Evolutionary conservation across 1,140 invertebrate genomes (phyloP), one percentile per base, ranked within the genome.

Genomic region (Cardiocondyla obscurior): DNA sequence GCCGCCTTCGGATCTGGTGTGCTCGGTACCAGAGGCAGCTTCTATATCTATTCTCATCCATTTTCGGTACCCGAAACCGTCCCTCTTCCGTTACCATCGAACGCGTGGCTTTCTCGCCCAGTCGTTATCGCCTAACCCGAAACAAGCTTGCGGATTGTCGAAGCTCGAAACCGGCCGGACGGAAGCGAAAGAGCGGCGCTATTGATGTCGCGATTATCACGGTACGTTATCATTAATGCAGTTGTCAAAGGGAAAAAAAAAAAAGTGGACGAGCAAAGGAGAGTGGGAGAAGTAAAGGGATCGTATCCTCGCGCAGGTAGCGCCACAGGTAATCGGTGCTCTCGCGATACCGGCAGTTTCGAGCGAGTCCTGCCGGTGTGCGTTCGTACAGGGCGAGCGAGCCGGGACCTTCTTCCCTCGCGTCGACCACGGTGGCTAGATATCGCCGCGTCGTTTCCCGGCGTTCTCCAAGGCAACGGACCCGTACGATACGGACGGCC

Each of bases 331-430:
- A 51, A 74, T 46, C 51, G 46, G 30, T 49, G 28, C 62, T 51
- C 57, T 87, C 10, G 62, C 30, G 62, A 69, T 67, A 65, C 74
- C 87, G 82, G 74, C 85, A 88, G 87, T 88, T 88, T 88, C 85
- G 73, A 83, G 83, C 70, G 51, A 88, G 86, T 82, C 83, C 83
- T 73, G 87, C 73, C 86, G 86, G 83, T 74, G 87, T 82, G 22
- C 74, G 85, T 64, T 58, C 69, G 19, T 46, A 22, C 0, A 33
- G n/a, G 14, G 44, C 44, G 69, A 49, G 49, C 30, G 69, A 77
- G 16, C 74, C 44, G 62, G 62, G 22, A n/a, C n/a, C 62, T 79
- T 69, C 74, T 64, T 53, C 49, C 74, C 62, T 69, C 28, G 64
- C 62, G 69, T 55, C 64, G 19, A 42, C 42, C 10, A 42, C n/a